phyloP scores from a whole-genome alignment of 2,113 vertebrate genomes.

The Conger conger region DNA sequence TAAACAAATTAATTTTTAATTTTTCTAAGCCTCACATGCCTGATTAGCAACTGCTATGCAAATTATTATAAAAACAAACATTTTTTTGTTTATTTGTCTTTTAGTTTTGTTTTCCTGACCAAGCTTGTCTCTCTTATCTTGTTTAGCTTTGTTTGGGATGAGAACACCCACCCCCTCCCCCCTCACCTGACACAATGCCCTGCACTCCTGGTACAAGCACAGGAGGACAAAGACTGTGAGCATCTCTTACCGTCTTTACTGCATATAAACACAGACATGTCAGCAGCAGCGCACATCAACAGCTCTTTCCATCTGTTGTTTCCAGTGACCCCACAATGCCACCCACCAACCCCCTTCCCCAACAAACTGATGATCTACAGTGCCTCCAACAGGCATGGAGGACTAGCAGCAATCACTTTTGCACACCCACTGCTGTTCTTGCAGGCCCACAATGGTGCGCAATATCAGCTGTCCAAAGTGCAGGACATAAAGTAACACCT shows the following conservation, averaged over 20 bases:
- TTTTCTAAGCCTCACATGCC: neutral
- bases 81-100: neutral
- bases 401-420: neutral
- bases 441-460: too few species aligned
- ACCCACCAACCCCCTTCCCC: neutral
- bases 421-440: too few species aligned
- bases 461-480: too few species aligned
- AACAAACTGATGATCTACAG: too few species aligned
- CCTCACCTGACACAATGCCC: too few species aligned
- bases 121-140: neutral
- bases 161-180: neutral
- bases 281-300: neutral
- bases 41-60: neutral
- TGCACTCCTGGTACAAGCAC: neutral
- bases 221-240: neutral
- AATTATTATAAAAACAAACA: neutral
- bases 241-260: neutral
- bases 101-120: neutral
- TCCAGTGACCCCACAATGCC: neutral
- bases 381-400: neutral
- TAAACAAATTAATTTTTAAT: neutral
- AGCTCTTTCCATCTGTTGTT: neutral
- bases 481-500: too few species aligned
- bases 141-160: neutral
- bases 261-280: neutral